Base-by-base conservation (phyloP, 2,888 invertebrate genomes). In the Caenorhabditis sp. region DNA sequence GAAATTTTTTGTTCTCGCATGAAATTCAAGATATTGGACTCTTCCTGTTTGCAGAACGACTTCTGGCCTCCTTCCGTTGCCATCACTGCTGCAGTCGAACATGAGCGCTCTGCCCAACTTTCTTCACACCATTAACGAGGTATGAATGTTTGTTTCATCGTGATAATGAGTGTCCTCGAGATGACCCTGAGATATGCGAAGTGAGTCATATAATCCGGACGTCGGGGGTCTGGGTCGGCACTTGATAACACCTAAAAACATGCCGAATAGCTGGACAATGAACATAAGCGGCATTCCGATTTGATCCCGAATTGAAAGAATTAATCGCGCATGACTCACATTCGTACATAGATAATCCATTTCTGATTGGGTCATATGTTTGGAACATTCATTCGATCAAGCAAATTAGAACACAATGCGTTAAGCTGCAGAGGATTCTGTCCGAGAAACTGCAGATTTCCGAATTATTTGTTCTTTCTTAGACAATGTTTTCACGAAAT, bases 91-190 rank as follows among this genome's bases (percentile, higher is more conserved):
- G 13, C 80, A 80, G 62, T 70, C 79, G 15, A 79, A 79, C 46
- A 71, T 74, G 70, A 76, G 59, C 46, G 63, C 68, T n/a, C 62
- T 80, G 39, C 79, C 80, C 43, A 76, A 76, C 39, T 82, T 78
- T 50, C 73, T 82, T 46, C 77, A 82, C 58, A 80, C 82, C 24
- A 82, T 82, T 46, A 82, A 80, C 52, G 82, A 82, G 79, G 82
- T 82, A 65, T 63, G 65, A 56, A 26, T 59, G 22, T 46, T 45
- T 46, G 22, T 50, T 50, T 59, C 52, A 63, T 58, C 63, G 48
- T 63, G 59, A 73, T 72, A 41, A 56, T 59, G 24, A 30, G 43
- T 45, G 74, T 55, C 65, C 65, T 66, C 61, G 48, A 74, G 74
- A 74, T 74, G 74, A 62, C 73, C 73, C 65, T 65, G 65, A 48